Evolutionary conservation across 1,140 invertebrate genomes (phyloP).

Genomic region (Leptinotarsa texana): DNA sequence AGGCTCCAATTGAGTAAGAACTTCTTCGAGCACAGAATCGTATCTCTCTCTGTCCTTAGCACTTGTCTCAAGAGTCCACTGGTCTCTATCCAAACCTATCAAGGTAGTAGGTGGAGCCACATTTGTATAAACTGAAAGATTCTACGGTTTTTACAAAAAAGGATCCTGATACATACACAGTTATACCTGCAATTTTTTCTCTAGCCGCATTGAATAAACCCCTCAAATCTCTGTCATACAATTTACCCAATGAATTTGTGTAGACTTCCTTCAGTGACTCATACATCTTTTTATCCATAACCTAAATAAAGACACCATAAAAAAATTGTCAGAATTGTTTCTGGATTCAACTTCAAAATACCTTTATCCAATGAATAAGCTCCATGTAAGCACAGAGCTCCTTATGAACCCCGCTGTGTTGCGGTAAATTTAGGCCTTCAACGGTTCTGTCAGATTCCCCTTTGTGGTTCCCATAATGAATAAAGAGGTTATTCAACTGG

Average conservation of each 20-base stretch:
- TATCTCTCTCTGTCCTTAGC: constrained; percentile 63
- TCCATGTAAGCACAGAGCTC: constrained; percentile 84
- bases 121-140: constrained; percentile 33
- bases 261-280: constrained; percentile 80
- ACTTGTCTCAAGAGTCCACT: constrained; percentile 62
- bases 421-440: constrained; percentile 73
- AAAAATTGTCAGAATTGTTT: background rate
- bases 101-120: constrained; percentile 54
- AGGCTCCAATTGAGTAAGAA: constrained; percentile 86
- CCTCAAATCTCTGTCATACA: constrained; percentile 81
- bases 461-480: constrained; percentile 77
- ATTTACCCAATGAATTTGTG: constrained; percentile 74
- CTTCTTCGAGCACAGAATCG: constrained; percentile 77
- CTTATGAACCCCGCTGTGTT: constrained; percentile 77
- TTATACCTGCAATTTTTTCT: constrained; percentile 46
- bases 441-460: constrained; percentile 54
- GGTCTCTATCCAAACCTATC: constrained; percentile 66
- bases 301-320: constrained; percentile 54
- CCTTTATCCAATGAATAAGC: constrained; percentile 80
- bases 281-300: constrained; percentile 83
- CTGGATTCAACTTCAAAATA: constrained; percentile 23
- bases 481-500: constrained; percentile 91
- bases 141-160: background rate
- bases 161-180: no score
- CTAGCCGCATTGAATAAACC: constrained; percentile 49